Base-by-base conservation (phyloP, 2,888 invertebrate species). In the Andrena minutula region DNA sequence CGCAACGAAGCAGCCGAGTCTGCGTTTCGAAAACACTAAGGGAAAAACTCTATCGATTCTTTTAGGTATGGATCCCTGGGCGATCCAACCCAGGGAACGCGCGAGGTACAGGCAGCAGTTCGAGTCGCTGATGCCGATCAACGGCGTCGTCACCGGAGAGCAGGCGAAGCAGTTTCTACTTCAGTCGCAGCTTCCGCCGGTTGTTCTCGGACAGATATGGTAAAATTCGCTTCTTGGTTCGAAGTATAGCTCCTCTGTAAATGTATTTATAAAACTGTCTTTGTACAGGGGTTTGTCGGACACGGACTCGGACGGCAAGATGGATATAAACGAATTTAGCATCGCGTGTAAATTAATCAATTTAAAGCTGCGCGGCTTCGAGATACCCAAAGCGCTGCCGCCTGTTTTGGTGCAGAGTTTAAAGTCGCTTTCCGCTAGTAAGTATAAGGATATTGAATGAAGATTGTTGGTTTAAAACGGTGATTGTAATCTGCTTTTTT, bases 281-380 rank as follows among this genome's bases (percentile, higher is more conserved):
- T n/a, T 20, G 32, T 28, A 30, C 23, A 96, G 98, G 98, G 95
- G 95, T 12, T 94, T 99, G 64, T 98, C 99, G 0, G 99, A 99
- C 94, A 97, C 98, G 63, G 98, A 99, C 94, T 96, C 98, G 20
- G 99, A 99, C 95, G 99, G 99, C 0, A 98, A 98, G 94, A 96
- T 99, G 96, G 98, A 99, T 92, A 96, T 98, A 72, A 97, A 97
- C 91, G 99, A 99, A 94, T 99, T 99, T 94, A 98, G 98, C 87
- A 98, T 99, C 90, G 99, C 99, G 66, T 99, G 99, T 95, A 99
- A 99, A 95, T 95, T 99, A 79, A 99, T 99, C 75, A 98, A 98
- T 92, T 95, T 99, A 83, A 99, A 99, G 94, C 95, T 99, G 16
- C 97, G 98, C 73, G 98, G 99, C 3, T 96, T 97, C 90, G 98